Conservation (phyloP, 2,113 vertebrate genomes). For the Cebidichthys violaceus region DNA sequence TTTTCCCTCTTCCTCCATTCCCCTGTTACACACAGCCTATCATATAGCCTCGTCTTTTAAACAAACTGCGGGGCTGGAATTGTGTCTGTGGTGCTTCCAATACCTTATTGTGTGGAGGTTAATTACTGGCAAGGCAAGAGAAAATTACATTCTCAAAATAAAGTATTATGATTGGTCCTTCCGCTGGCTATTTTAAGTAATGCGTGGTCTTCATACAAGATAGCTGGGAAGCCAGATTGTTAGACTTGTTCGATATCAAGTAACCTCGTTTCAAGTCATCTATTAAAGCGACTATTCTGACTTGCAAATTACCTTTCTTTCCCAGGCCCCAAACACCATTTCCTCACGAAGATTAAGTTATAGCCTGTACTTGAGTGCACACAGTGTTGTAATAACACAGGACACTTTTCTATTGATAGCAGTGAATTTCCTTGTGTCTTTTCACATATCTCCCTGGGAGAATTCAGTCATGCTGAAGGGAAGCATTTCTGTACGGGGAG, state of each 20-base stretch:
- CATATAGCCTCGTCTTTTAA: conserved; percentile 79
- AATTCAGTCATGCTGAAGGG: conserved; percentile 73
- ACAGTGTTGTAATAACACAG: conserved; percentile 76
- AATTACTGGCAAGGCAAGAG: conserved; percentile 87
- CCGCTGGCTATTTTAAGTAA: conserved; percentile 81
- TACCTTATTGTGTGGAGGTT: conserved; percentile 87
- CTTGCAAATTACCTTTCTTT: conserved; percentile 84
- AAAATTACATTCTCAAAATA: conserved; percentile 89
- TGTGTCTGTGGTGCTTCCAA: conserved; percentile 82
- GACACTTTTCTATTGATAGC: conserved; percentile 74
- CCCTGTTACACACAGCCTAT: conserved; percentile 75
- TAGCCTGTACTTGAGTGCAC: conserved; percentile 76
- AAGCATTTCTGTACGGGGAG: conserved; percentile 61
- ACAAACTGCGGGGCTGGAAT: conserved; percentile 80
- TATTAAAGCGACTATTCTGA: conserved; percentile 84
- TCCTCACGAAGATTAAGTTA: conserved; percentile 81
- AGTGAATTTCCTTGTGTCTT: conserved; percentile 69
- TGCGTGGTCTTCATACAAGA: conserved; percentile 80
- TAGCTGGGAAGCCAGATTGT: conserved; percentile 84
- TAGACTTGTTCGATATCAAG: conserved; percentile 84
- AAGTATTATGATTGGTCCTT: conserved; percentile 84
- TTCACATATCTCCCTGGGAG: conserved; percentile 66
- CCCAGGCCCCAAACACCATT: conserved; percentile 77
- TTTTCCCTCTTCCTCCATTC: conserved; percentile 57
- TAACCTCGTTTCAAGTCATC: conserved; percentile 84